Base-by-base conservation (phyloP, 2,888 invertebrate genomes). In the Acanthosepion pharaonis region DNA sequence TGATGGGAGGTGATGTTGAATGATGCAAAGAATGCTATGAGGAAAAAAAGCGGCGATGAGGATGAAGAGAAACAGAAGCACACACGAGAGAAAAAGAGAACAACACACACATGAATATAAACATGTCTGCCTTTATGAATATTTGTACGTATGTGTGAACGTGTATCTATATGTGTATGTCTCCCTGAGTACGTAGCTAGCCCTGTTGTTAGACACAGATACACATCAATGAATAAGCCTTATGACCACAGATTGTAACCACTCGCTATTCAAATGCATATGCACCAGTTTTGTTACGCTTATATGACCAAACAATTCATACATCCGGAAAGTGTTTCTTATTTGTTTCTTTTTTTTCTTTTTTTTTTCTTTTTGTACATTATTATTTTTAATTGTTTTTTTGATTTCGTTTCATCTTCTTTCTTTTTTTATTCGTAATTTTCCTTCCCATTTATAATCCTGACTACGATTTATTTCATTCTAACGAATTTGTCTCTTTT, bases 301-400 rank as follows among this genome's bases (percentile, higher is more conserved):
- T 78, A 78, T n/a, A n/a, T 78, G n/a, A 78, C 11, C 78, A 78
- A 78, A 78, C 78, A 78, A n/a, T 78, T 78, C 78, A 78, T n/a
- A 78, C n/a, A n/a, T n/a, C n/a, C n/a, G 9, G 15, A n/a, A n/a
- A 78, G 23, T 11, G 3, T 78, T 78, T 78, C n/a, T 15, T n/a
- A 1, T 3, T 33, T 78, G 23, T n/a, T 78, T 9, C n/a, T n/a
- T 78, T 1, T n/a, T 15, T 15, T n/a, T n/a, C n/a, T 8, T n/a
- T 20, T 78, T n/a, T 78, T n/a, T 78, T 23, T 59, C 59, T 59
- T 59, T 59, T 25, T 5, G 55, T 51, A 11, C 15, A 8, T 15
- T 15, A 11, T 51, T 15, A 51, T 15, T 51, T 51, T 51, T 51
- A 11, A 51, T 51, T 1, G 4, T 51, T 51, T 51, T 51, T 51